Evolutionary conservation across 2,113 vertebrate species (phyloP).

Genomic region (Nyctereutes procyonoides): DNA sequence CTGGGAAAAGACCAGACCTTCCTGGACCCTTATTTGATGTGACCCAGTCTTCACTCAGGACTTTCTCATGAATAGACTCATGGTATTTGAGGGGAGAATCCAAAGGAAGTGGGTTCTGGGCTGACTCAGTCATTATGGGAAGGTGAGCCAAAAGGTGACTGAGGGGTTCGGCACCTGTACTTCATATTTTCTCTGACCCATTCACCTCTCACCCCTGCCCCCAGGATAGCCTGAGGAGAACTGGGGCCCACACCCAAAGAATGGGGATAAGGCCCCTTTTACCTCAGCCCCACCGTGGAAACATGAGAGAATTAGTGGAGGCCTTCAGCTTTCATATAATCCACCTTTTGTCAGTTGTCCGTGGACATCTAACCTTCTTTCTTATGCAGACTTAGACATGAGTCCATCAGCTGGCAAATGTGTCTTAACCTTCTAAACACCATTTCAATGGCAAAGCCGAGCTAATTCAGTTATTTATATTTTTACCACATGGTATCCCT

Average conservation of each 20-base stretch:
- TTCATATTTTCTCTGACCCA: not conserved
- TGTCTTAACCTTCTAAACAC: not conserved
- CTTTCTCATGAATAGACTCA: not conserved
- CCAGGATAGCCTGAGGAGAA: too few species aligned
- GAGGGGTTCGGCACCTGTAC: not conserved
- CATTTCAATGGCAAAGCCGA: not conserved
- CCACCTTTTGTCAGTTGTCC: not conserved
- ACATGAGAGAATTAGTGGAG: not conserved
- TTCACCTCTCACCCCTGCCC: not conserved
- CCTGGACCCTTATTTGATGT: not conserved
- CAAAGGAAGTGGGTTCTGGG: not conserved
- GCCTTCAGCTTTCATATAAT: not conserved
- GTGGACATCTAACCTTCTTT: not conserved
- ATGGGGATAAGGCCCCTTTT: not conserved
- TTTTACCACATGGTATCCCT: not conserved
- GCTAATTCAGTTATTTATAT: not conserved
- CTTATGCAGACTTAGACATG: not conserved
- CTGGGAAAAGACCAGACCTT: not conserved
- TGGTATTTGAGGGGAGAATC: not conserved
- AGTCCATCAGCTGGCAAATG: not conserved
- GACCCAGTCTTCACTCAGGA: not conserved
- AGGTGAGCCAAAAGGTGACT: not conserved
- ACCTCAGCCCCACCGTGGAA: too few species aligned
- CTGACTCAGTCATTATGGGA: not conserved
- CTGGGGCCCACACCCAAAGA: not conserved